Percentiles rank a stretch among this genome's conserved stretches.
Conservation (phyloP, 2,888 invertebrate species). For the Drosophila kambysellisi region DNA sequence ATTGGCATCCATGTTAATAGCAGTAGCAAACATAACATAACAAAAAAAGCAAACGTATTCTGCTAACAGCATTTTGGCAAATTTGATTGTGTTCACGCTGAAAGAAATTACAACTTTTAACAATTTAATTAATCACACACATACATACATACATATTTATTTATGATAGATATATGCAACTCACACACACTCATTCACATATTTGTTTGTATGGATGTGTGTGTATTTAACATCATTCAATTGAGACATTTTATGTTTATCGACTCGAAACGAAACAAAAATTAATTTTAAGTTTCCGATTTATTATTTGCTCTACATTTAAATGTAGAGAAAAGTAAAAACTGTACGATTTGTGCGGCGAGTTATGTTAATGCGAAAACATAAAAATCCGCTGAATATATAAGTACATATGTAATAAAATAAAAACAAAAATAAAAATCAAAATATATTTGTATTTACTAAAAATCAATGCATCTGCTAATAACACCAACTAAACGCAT, state of each 20-base stretch:
- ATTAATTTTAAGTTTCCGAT: constrained; percentile 50
- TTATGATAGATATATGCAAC: constrained; percentile 35
- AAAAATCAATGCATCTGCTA: constrained; percentile 59
- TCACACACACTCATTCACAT: constrained; percentile 42
- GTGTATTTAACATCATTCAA: constrained; percentile 48
- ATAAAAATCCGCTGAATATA: constrained; percentile 72
- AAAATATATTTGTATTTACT: constrained; percentile 79
- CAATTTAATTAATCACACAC: constrained; percentile 36
- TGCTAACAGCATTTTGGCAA: constrained; percentile 63
- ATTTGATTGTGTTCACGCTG: constrained; percentile 45
- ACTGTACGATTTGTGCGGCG: constrained; percentile 63
- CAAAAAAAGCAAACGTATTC: constrained; percentile 40
- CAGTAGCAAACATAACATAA: constrained; percentile 61
- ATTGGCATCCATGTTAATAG: constrained; percentile 51
- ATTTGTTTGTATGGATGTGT: constrained; percentile 26
- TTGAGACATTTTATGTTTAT: constrained; percentile 39
- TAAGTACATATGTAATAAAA: constrained; percentile 59
- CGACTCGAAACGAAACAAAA: constrained; percentile 27
- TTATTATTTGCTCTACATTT: constrained; percentile 42
- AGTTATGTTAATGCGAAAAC: constrained; percentile 79
- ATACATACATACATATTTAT: constrained; percentile 41
- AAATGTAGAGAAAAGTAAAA: constrained; percentile 44
- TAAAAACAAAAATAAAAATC: constrained; percentile 29
- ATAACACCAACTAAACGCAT: constrained; percentile 40
- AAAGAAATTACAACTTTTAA: constrained; percentile 55